Evolutionary conservation across 1,140 invertebrate genomes (phyloP).

Genomic region (Yoshiicerus persimilis): DNA sequence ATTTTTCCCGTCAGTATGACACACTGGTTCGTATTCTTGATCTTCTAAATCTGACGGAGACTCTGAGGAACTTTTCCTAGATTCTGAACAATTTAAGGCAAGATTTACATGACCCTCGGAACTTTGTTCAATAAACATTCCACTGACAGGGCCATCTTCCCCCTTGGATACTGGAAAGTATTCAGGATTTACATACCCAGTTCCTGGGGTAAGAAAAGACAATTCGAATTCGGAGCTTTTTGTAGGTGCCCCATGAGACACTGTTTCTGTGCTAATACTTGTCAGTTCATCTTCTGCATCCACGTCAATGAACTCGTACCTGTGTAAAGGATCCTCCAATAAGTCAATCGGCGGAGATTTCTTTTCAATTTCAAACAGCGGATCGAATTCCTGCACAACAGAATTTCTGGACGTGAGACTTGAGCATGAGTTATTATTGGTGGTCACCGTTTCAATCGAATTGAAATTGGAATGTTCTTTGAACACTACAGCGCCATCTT

Average conservation of each 20-base stretch:
- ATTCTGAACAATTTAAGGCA: neutral
- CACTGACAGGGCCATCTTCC: neutral
- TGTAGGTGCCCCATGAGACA: neutral
- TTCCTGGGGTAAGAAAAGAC: neutral
- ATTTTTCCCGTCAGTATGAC: neutral
- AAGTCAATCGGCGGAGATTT: neutral
- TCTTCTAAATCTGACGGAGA: neutral
- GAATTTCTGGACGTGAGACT: slow-evolving; percentile 41
- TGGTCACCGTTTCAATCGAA: neutral
- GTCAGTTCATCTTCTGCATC: neutral
- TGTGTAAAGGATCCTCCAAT: neutral
- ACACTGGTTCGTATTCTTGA: neutral
- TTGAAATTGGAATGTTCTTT: slow-evolving; percentile 10
- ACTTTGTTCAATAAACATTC: neutral
- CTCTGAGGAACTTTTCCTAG: neutral
- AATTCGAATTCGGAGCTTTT: neutral
- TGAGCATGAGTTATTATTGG: slow-evolving; percentile 20
- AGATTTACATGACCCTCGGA: neutral
- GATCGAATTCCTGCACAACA: slow-evolving; percentile 45
- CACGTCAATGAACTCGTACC: neutral
- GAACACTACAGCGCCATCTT: slow-evolving; percentile 42
- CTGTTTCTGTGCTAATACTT: neutral
- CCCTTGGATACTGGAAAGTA: neutral
- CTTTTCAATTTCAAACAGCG: slow-evolving; percentile 28
- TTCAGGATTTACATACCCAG: neutral